These are phyloP conservation scores for Chamaea fasciata DNA, from an alignment of 2,113 vertebrate species.

Conservation along the genomic window DNA sequence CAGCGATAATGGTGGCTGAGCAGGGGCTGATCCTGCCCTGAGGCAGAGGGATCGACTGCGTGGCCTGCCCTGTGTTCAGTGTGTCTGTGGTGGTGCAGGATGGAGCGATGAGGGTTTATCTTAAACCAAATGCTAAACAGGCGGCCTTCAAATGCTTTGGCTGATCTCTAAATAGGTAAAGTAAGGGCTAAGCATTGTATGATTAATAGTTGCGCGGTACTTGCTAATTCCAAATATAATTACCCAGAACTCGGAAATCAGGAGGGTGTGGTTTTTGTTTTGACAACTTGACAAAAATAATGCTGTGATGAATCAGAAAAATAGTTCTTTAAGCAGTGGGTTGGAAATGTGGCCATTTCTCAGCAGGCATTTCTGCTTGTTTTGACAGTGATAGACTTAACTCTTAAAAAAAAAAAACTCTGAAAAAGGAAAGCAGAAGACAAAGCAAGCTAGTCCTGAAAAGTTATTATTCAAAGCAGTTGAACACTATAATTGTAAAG, in stretches of 20 bases:
- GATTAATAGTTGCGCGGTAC: conserved; percentile 17
- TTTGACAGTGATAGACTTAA: neutral
- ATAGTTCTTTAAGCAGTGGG: conserved; percentile 14
- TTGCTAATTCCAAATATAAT: conserved; percentile 14
- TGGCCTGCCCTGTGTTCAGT: neutral
- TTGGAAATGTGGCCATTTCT: neutral
- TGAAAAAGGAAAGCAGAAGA: neutral
- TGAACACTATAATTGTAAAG: neutral
- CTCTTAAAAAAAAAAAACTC: neutral
- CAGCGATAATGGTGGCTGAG: neutral
- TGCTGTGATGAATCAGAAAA: conserved; percentile 35
- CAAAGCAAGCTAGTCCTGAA: neutral
- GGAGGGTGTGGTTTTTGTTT: conserved; percentile 71
- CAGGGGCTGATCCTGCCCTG: conserved; percentile 7
- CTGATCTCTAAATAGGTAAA: neutral
- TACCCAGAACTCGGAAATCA: conserved; percentile 48
- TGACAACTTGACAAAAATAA: conserved; percentile 50
- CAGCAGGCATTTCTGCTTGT: neutral
- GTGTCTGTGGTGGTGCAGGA: neutral
- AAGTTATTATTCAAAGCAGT: neutral
- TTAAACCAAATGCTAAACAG: neutral
- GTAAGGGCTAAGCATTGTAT: neutral
- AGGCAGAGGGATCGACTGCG: neutral
- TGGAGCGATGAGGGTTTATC: neutral
- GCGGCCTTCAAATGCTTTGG: neutral